Conservation (phyloP, 2,113 vertebrate species). For the Sprattus sprattus region DNA sequence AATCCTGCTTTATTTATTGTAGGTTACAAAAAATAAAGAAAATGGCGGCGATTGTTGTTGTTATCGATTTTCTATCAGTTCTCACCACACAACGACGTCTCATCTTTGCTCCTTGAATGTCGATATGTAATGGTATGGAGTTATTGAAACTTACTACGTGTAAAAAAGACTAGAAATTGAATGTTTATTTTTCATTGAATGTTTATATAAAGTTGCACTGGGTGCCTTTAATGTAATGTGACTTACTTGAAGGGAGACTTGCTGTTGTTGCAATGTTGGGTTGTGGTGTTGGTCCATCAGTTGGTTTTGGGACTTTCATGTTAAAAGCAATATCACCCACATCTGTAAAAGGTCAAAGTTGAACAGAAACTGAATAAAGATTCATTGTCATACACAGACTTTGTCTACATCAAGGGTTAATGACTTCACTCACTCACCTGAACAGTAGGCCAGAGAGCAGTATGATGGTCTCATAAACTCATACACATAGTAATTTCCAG, state of each 20-base stretch:
- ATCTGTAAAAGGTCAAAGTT: neutral
- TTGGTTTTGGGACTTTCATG: neutral
- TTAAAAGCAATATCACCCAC: neutral
- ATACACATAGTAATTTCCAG: constrained; percentile 45
- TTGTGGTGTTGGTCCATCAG: neutral
- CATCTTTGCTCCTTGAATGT: too few relatives aligned
- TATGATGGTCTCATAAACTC: neutral
- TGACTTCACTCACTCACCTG: neutral
- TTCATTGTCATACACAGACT: neutral
- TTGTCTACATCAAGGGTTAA: neutral
- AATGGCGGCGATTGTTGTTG: too few relatives aligned
- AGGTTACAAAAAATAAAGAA: too few relatives aligned
- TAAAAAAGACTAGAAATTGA: too few relatives aligned
- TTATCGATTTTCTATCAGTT: too few relatives aligned
- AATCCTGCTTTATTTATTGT: too few relatives aligned
- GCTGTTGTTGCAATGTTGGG: neutral
- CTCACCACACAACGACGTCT: too few relatives aligned
- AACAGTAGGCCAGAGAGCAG: constrained; percentile 20
- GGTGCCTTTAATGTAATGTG: too few relatives aligned
- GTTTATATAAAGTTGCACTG: too few relatives aligned
- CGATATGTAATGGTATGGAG: too few relatives aligned
- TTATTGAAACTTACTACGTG: too few relatives aligned
- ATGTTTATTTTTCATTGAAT: too few relatives aligned
- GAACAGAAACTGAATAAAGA: neutral
- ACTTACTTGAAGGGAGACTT: neutral